These are phyloP conservation scores for Casuarius casuarius DNA, from an alignment of 2,113 vertebrate genomes.

Conservation along the genomic window DNA sequence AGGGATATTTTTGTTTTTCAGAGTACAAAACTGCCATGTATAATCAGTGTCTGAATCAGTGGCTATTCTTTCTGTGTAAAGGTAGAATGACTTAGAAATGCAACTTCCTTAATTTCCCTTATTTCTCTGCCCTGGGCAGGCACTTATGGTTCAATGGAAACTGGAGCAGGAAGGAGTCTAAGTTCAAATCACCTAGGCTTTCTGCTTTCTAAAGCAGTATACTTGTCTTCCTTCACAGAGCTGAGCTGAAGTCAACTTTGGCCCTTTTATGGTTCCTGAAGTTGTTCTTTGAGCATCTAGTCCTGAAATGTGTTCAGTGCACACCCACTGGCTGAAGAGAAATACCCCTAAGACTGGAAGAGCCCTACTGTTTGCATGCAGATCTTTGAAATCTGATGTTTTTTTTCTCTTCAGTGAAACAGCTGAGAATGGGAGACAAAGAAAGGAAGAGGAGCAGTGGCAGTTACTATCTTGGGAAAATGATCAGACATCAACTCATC, in stretches of 20 bases:
- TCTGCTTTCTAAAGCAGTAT: background rate
- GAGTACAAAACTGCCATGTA: background rate
- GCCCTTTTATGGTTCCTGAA: background rate
- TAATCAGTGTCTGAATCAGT: constrained; percentile 56
- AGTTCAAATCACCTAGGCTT: background rate
- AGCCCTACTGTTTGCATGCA: background rate
- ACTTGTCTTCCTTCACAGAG: background rate
- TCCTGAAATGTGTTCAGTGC: background rate
- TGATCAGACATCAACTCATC: background rate
- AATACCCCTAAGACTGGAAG: background rate
- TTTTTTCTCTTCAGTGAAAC: background rate
- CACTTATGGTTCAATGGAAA: constrained; percentile 10
- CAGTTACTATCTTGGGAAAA: background rate
- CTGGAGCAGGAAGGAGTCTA: background rate
- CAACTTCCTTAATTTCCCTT: background rate
- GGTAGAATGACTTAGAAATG: constrained; percentile 21
- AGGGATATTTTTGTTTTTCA: background rate
- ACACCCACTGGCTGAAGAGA: background rate
- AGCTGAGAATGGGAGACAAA: background rate
- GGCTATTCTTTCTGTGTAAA: constrained; percentile 40
- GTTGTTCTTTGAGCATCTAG: background rate
- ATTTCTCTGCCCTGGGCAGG: constrained; percentile 13
- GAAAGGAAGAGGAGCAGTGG: background rate
- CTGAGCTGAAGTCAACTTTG: background rate
- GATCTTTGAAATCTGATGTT: background rate